A percentile compares a stretch with the other conserved stretches of the same genome.
These are phyloP conservation scores for Peucedramus taeniatus DNA, from an alignment of 2,113 vertebrate genomes.

Conservation along the genomic window DNA sequence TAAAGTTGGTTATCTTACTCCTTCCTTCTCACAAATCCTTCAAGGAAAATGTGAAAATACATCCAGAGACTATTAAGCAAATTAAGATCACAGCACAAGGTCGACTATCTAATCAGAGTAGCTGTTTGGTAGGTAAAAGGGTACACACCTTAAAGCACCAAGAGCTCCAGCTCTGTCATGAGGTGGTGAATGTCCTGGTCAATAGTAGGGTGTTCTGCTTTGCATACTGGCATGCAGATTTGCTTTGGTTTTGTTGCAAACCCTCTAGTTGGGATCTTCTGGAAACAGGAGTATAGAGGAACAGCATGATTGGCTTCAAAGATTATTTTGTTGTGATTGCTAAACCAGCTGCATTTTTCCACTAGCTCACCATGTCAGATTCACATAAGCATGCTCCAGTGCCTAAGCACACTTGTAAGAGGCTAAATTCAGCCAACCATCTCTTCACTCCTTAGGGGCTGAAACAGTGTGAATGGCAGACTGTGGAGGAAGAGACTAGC, in stretches of 20 bases:
- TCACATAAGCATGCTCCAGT: not conserved
- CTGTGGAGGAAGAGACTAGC: not conserved
- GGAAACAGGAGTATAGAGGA: not conserved
- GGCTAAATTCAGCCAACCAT: not conserved
- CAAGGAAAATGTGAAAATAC: not conserved
- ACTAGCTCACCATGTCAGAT: constrained; percentile 20
- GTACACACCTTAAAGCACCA: not conserved
- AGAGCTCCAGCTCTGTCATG: not conserved
- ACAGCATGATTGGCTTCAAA: constrained; percentile 3
- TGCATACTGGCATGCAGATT: not conserved
- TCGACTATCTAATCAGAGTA: not conserved
- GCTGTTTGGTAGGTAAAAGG: not conserved
- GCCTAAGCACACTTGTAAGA: not conserved
- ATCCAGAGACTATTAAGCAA: not conserved
- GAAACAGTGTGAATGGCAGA: not conserved
- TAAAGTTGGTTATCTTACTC: not conserved
- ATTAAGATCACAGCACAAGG: not conserved
- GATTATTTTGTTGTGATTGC: constrained; percentile 26
- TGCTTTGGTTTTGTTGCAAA: not conserved
- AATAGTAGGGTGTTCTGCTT: not conserved
- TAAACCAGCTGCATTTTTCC: constrained; percentile 15
- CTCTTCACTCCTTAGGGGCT: not conserved
- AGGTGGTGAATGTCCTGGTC: not conserved
- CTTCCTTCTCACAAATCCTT: not conserved
- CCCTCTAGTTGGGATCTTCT: not conserved